Base-by-base conservation (phyloP, 2,888 invertebrate species). In the Hemicrepidius hirtus region DNA sequence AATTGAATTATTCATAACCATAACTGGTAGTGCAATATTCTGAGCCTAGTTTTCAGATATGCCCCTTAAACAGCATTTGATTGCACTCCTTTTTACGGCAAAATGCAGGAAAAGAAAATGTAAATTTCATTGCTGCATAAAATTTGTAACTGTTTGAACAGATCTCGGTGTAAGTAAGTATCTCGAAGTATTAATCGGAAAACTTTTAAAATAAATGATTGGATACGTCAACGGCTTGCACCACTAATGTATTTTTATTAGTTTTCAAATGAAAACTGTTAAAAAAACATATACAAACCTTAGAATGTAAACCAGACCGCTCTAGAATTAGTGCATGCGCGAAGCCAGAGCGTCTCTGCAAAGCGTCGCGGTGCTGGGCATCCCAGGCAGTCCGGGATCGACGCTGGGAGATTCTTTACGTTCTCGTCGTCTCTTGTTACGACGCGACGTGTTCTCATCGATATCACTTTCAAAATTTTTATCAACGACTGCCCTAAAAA, bases 371-470 rank as follows among this genome's bases (percentile, higher is more conserved):
- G 75, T 73, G 78, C 76, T 76, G 73, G 75, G 75, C 75, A 76
- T 78, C 79, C 79, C 79, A 79, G 79, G 79, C 79, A 79, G 78
- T 79, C 77, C 77, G 74, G 78, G 77, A 73, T 70, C 76, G 76
- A 74, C 79, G 76, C 71, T 74, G 68, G 71, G 59, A 68, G 68
- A 44, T 72, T 72, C 65, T 66, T 69, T 68, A 75, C 75, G 73
- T 71, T 68, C 70, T 50, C 40, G 55, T 41, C 68, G 68, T 69
- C 66, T 73, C 20, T 18, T 35, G 60, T 32, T 55, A 68, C 65
- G 53, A 57, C 75, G 75, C 75, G 75, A 71, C 75, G 77, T 75
- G 73, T 68, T 74, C 62, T 18, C 66, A 35, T 13, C 24, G 21
- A 57, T 32, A 55, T 24, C 40, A 20, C 35, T 68, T 68, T 44